A percentile compares a stretch with the other conserved stretches of the same genome.
phyloP scores from a whole-genome alignment of 2,888 invertebrate species.

The Lottia scabra region DNA sequence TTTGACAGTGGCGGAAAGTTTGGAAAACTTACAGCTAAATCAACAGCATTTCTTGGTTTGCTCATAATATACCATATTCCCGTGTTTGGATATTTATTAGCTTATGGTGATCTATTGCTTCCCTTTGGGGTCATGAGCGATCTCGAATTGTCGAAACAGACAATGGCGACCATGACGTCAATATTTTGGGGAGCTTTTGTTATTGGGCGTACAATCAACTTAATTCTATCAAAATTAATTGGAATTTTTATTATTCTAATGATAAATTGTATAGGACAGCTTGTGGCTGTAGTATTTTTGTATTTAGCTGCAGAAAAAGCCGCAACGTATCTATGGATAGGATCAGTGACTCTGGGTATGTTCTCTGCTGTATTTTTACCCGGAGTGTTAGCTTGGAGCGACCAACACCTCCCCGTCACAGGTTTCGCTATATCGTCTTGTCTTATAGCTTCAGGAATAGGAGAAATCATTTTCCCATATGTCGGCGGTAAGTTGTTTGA shows the following conservation, averaged over 20 bases:
- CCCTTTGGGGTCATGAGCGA: slow-evolving; percentile 17
- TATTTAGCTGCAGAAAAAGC: not conserved
- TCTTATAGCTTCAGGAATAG: slow-evolving; percentile 25
- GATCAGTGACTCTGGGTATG: slow-evolving; percentile 25
- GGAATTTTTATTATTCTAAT: slow-evolving; percentile 14
- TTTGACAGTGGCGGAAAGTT: not conserved
- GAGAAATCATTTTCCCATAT: slow-evolving; percentile 28
- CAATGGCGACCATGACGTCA: slow-evolving; percentile 20
- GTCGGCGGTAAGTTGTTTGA: slow-evolving; percentile 19
- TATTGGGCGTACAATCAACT: slow-evolving; percentile 21
- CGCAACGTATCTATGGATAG: slow-evolving; percentile 26
- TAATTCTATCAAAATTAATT: slow-evolving; percentile 11
- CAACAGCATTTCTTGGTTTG: slow-evolving; percentile 9
- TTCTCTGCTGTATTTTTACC: slow-evolving; percentile 29
- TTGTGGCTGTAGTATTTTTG: slow-evolving; percentile 17
- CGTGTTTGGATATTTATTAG: slow-evolving; percentile 24
- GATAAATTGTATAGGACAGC: slow-evolving; percentile 19
- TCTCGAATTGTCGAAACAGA: slow-evolving; percentile 19
- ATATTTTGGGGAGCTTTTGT: slow-evolving; percentile 29
- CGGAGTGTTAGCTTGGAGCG: slow-evolving; percentile 25
- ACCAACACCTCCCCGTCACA: slow-evolving; percentile 15
- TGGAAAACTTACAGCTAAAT: not conserved
- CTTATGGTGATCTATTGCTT: slow-evolving; percentile 28
- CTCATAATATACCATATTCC: slow-evolving; percentile 29
- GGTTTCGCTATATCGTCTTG: slow-evolving; percentile 24